phyloP scores from a whole-genome alignment of 2,113 vertebrate species.

The Dromiciops gliroides region DNA sequence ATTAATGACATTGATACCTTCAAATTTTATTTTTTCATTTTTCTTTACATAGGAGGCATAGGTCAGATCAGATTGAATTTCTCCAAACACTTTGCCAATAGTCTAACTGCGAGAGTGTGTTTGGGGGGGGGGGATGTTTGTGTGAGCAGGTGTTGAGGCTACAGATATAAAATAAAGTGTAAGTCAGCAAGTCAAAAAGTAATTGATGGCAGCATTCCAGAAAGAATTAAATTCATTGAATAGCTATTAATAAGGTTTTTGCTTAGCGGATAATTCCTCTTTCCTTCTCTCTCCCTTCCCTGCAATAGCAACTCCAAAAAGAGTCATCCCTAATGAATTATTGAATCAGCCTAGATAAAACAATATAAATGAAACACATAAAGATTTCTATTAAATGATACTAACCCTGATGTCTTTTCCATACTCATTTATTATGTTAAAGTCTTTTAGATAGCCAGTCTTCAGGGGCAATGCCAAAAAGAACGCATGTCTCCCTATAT shows the following conservation, averaged over 20 bases:
- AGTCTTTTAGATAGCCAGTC: conserved; percentile 41
- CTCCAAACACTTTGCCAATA: conserved; percentile 73
- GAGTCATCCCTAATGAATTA: conserved; percentile 76
- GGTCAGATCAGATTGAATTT: conserved; percentile 64
- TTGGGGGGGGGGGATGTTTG: background rate
- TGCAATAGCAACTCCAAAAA: conserved; percentile 75
- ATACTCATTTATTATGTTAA: conserved; percentile 66
- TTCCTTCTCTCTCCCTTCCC: conserved; percentile 48
- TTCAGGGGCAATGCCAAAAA: conserved; percentile 29
- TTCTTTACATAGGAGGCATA: background rate
- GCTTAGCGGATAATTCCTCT: conserved; percentile 66
- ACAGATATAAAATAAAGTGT: conserved; percentile 70
- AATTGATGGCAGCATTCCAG: conserved; percentile 79
- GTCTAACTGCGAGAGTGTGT: conserved; percentile 57
- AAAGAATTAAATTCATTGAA: conserved; percentile 81
- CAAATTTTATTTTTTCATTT: conserved; percentile 35
- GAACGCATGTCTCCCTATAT: conserved; percentile 1
- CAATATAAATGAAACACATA: conserved; percentile 78
- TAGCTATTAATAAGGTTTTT: conserved; percentile 82
- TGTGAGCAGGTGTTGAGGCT: conserved; percentile 23
- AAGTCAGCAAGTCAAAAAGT: conserved; percentile 73
- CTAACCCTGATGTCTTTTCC: conserved; percentile 68
- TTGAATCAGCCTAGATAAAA: conserved; percentile 80
- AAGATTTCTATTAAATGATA: conserved; percentile 82
- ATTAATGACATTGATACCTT: conserved; percentile 30